These are phyloP conservation scores for Stegodyphus mimosarum DNA, from an alignment of 1,140 invertebrate species.

Conservation along the genomic window DNA sequence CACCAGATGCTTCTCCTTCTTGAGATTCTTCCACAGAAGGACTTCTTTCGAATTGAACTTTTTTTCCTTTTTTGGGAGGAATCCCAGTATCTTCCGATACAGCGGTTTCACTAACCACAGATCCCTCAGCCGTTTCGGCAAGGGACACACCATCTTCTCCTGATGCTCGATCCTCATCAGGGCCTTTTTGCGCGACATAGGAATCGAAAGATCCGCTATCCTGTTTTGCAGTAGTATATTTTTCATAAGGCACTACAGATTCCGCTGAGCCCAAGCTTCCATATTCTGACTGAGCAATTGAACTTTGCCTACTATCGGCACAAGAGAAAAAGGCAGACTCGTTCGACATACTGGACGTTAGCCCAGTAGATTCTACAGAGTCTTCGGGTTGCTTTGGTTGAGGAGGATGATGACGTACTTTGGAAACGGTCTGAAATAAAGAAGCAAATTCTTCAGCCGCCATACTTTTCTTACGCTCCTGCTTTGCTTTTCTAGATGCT, in stretches of 20 bases:
- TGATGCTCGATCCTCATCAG: slow-evolving; percentile 23
- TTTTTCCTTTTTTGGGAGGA: slow-evolving; percentile 43
- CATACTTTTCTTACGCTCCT: slow-evolving; percentile 33
- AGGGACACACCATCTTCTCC: neutral
- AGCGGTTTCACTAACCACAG: neutral
- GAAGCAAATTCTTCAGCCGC: slow-evolving; percentile 41
- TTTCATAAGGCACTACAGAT: slow-evolving; percentile 42
- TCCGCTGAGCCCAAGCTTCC: slow-evolving; percentile 62
- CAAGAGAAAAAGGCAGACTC: slow-evolving; percentile 66
- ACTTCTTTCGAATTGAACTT: slow-evolving; percentile 49
- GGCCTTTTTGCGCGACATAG: neutral
- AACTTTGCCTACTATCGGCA: slow-evolving; percentile 64
- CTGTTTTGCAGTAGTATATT: neutral
- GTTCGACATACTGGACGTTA: slow-evolving; percentile 61
- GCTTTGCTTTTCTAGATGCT: slow-evolving; percentile 2
- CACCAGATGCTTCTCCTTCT: neutral
- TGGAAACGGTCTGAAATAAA: slow-evolving; percentile 50
- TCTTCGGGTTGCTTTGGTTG: slow-evolving; percentile 16
- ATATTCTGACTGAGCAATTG: slow-evolving; percentile 62
- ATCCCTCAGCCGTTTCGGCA: slow-evolving; percentile 6
- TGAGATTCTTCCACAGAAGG: slow-evolving; percentile 11
- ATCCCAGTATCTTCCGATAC: neutral
- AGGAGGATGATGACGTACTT: slow-evolving; percentile 11
- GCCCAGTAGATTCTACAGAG: slow-evolving; percentile 25
- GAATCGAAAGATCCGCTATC: slow-evolving; percentile 2